These are phyloP conservation scores for Trigoniulus corallinus DNA, from an alignment of 1,140 invertebrate genomes.

Conservation along the genomic window DNA sequence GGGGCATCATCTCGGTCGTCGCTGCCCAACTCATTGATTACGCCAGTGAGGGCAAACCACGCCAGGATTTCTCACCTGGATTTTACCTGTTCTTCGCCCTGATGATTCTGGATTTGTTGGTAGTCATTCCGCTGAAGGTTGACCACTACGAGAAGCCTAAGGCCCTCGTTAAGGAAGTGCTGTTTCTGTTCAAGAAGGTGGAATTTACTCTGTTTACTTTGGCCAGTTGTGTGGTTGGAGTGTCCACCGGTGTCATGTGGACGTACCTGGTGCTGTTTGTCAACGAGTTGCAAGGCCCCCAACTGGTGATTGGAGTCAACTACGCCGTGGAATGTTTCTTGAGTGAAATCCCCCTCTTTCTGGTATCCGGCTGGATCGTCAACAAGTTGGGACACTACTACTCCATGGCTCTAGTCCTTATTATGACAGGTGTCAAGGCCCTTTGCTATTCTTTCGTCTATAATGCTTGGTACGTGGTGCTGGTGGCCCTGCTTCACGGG, in stretches of 20 bases:
- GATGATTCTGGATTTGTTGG: constrained; percentile 9
- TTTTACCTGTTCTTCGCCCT: constrained; percentile 12
- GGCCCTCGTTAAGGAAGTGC: constrained; percentile 3
- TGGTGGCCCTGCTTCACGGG: constrained; percentile 25
- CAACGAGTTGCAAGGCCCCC: no score
- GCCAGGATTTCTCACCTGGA: constrained; percentile 8
- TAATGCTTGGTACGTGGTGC: constrained; percentile 21
- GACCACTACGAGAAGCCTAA: constrained; percentile 4
- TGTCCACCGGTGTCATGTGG: no score
- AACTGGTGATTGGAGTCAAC: no score
- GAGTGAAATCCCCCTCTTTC: constrained; percentile 22
- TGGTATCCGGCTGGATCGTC: constrained; percentile 22
- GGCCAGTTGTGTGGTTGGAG: no score
- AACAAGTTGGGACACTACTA: constrained; percentile 21
- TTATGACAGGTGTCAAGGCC: constrained; percentile 21
- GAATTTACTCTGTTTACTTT: no score
- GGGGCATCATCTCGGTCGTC: neutral
- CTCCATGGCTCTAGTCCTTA: constrained; percentile 19
- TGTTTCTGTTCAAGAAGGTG: no score
- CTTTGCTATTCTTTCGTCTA: constrained; percentile 25
- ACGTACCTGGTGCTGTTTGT: no score
- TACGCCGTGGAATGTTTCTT: constrained; percentile 19
- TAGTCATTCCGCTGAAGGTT: constrained; percentile 5
- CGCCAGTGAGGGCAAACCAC: neutral
- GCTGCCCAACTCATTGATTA: neutral